A percentile compares a stretch with the other conserved stretches of the same genome.
Conservation (phyloP, 2,888 invertebrate genomes). For the Xestia rhomboidea region DNA sequence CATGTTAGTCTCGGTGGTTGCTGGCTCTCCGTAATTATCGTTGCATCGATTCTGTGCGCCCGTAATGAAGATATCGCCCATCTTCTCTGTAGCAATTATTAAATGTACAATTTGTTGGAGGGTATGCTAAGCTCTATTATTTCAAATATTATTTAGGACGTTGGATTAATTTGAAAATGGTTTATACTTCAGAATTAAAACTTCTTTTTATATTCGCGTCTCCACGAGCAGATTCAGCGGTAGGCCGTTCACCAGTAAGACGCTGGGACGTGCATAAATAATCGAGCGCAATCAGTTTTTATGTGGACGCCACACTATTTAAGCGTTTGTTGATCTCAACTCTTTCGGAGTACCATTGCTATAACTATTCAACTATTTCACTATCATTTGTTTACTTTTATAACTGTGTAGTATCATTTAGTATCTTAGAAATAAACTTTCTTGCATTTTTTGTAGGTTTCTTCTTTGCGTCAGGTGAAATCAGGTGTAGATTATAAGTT, state of each 20-base stretch:
- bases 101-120: constrained; percentile 67
- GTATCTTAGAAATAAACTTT: background rate
- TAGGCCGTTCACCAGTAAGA: constrained; percentile 76
- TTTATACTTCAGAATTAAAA: background rate
- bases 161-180: background rate
- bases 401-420: background rate
- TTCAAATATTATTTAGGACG: constrained; percentile 13
- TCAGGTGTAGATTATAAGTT: background rate
- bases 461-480: background rate
- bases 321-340: constrained; percentile 80
- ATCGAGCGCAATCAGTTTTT: constrained; percentile 84
- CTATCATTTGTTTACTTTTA: background rate
- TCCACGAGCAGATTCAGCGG: constrained; percentile 29
- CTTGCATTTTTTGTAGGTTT: background rate
- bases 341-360: constrained; percentile 20
- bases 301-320: constrained; percentile 82
- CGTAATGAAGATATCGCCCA: constrained; percentile 86
- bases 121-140: constrained; percentile 11
- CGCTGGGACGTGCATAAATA: constrained; percentile 86
- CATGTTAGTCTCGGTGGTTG: constrained; percentile 71
- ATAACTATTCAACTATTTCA: constrained; percentile 16
- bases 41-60: constrained; percentile 80
- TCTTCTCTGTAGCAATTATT: constrained; percentile 82
- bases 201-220: constrained; percentile 5
- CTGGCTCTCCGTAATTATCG: constrained; percentile 81